These are phyloP conservation scores for Microdon myrmicae DNA, from an alignment of 2,888 invertebrate species.

Conservation along the genomic window DNA sequence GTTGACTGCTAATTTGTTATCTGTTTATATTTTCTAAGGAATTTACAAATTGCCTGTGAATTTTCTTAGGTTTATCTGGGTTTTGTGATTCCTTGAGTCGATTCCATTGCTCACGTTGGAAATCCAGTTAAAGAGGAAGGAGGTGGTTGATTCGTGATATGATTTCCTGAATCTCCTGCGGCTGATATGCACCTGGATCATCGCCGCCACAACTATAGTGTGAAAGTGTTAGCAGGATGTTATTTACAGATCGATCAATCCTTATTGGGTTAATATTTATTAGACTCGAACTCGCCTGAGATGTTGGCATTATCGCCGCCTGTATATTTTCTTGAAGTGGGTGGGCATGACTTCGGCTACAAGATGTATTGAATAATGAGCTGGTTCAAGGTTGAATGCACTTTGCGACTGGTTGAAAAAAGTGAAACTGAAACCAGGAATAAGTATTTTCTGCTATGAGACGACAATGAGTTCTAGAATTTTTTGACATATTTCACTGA, in stretches of 20 bases:
- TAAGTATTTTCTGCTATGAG: too few species aligned
- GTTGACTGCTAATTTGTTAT: slow-evolving; percentile 51
- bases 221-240: slow-evolving; percentile 47
- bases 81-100: slow-evolving; percentile 32
- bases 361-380: slow-evolving; percentile 23
- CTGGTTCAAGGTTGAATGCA: slow-evolving; percentile 4
- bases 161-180: slow-evolving; percentile 12
- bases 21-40: slow-evolving; percentile 53
- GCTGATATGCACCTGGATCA: slow-evolving; percentile 11
- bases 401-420: too few species aligned
- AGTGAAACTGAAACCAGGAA: too few species aligned
- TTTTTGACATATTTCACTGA: too few species aligned
- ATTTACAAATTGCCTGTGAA: slow-evolving; percentile 53
- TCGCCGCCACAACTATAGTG: slow-evolving; percentile 12
- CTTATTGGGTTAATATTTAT: slow-evolving; percentile 43
- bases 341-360: slow-evolving; percentile 28
- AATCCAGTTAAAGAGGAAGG: too few species aligned
- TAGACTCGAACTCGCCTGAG: slow-evolving; percentile 16
- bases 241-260: slow-evolving; percentile 50
- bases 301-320: slow-evolving; percentile 1
- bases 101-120: slow-evolving; percentile 8
- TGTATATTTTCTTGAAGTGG: slow-evolving; percentile 37
- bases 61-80: slow-evolving; percentile 44
- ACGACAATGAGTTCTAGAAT: too few species aligned
- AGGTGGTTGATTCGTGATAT: slow-evolving; percentile 36